A percentile compares a stretch with the other conserved stretches of the same genome.
These are phyloP conservation scores for Tiliqua scincoides DNA, from an alignment of 2,113 vertebrate genomes.

Conservation along the genomic window DNA sequence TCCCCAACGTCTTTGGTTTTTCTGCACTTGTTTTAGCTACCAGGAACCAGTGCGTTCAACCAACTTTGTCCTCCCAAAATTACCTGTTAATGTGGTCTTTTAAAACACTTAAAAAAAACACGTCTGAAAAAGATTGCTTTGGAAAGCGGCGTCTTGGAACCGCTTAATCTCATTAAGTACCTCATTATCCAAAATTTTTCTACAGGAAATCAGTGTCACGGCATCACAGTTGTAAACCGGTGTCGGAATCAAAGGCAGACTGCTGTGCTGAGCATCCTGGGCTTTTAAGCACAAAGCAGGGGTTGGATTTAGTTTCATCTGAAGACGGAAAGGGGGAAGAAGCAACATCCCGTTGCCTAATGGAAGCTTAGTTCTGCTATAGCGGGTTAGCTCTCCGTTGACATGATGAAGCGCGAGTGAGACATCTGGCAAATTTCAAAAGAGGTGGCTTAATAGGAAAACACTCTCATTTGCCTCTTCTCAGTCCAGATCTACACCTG, in stretches of 20 bases:
- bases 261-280: conserved; percentile 11
- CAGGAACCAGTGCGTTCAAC: background rate
- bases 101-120: background rate
- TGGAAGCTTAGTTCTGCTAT: background rate
- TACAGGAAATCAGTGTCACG: background rate
- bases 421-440: background rate
- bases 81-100: background rate
- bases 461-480: background rate
- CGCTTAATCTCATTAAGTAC: conserved; percentile 1
- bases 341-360: background rate
- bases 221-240: background rate
- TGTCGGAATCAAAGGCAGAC: background rate
- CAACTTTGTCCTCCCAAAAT: background rate
- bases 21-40: background rate
- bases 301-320: background rate
- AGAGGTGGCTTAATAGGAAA: background rate
- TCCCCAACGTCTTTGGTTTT: too few species aligned
- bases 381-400: background rate
- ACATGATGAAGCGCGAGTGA: background rate
- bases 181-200: background rate
- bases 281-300: background rate
- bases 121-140: background rate
- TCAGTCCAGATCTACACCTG: background rate
- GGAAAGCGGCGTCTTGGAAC: background rate
- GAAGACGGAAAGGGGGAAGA: background rate